Base-by-base conservation (phyloP, 1,140 invertebrate genomes). In the Patella vulgata region DNA sequence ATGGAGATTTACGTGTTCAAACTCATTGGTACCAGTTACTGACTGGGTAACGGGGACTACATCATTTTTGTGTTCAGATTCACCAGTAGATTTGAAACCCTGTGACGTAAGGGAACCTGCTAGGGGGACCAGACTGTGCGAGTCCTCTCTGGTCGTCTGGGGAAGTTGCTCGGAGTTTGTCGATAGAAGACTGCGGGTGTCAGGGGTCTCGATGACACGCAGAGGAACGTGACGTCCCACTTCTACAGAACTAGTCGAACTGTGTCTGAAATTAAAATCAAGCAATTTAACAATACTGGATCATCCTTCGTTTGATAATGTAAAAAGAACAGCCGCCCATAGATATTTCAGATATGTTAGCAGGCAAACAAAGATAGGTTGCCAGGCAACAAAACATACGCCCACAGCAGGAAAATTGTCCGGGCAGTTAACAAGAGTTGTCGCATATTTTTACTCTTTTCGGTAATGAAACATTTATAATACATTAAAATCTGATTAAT, bases 61-160 rank as follows among this genome's bases (percentile, higher is more conserved):
- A 8, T 36, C 33, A 36, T 36, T 5, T 36, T 36, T 36, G 33
- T 36, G 33, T 36, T 36, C 6, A 8, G 33, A 14, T 36, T 36
- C 33, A 8, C 33, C 33, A 36, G 33, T 36, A n/a, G n/a, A n/a
- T 30, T 25, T 42, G 19, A 40, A 47, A 1, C 21, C 43, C 25
- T 47, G 43, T 27, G 56, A 58, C 1, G 42, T 54, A 0, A 69
- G 53, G 14, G 66, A 69, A 4, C 66, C 66, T 3, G 58, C 48
- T 53, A 69, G 36, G 23, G 66, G 66, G 17, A 69, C 56, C 47
- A 69, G 47, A 47, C 66, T 69, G 19, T 69, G 66, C 6, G 61
- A 53, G 25, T 69, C 66, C 43, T 69, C 61, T 12, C 55, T 46
- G n/a, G n/a, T n/a, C n/a, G n/a, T n/a, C 17, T 36, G 40, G 25